Percentiles rank a stretch among this genome's conserved stretches.
Conservation (phyloP, 2,113 vertebrate genomes). For the Chlamydotis undulata region DNA sequence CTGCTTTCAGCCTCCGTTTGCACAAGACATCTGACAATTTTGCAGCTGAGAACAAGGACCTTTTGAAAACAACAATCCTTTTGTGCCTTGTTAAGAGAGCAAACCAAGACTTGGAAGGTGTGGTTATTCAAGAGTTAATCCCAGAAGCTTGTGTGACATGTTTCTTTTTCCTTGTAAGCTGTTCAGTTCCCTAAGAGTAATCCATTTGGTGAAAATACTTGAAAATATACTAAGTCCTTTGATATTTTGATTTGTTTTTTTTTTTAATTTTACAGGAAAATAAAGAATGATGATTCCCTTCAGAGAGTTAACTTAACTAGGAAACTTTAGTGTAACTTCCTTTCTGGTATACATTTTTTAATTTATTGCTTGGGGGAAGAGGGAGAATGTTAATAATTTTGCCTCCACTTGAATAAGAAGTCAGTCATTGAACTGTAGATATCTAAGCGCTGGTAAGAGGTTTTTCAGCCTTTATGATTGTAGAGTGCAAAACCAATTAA, state of each 20-base stretch:
- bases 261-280: conserved; percentile 10
- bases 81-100: conserved; percentile 78
- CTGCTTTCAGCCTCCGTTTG: conserved; percentile 41
- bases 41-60: conserved; percentile 58
- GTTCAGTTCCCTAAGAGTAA: conserved; percentile 59
- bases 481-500: background rate
- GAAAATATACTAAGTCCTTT: conserved; percentile 60
- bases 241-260: conserved; percentile 24
- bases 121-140: conserved; percentile 12
- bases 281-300: background rate
- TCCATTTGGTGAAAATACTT: conserved; percentile 67
- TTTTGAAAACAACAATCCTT: conserved; percentile 73
- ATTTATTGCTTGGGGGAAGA: conserved; percentile 68
- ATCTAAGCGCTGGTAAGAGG: background rate
- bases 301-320: conserved; percentile 21
- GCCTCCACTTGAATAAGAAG: background rate
- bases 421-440: background rate
- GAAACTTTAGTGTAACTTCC: conserved; percentile 22
- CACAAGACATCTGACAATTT: conserved; percentile 44
- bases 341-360: conserved; percentile 58
- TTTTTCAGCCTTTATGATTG: conserved; percentile 25
- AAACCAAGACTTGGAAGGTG: conserved; percentile 47
- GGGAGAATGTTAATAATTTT: conserved; percentile 3
- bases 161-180: conserved; percentile 37
- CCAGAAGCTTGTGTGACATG: conserved; percentile 7